phyloP scores from a whole-genome alignment of 1,140 invertebrate genomes.

The Armadillidium nasatum region DNA sequence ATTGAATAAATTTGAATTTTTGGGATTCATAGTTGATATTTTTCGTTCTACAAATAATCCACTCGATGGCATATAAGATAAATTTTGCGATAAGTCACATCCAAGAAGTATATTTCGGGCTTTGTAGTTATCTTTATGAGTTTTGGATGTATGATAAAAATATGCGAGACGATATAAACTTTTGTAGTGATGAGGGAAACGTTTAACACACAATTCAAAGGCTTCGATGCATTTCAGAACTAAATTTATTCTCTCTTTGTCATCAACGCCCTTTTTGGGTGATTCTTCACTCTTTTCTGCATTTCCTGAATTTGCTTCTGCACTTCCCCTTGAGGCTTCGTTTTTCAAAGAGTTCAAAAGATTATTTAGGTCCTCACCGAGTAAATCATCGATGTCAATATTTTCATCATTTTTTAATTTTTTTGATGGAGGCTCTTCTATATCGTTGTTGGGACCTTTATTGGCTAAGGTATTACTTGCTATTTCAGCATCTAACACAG shows the following conservation, averaged over 20 bases:
- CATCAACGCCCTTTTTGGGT: slow-evolving; percentile 19
- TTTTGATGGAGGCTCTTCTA: slow-evolving; percentile 20
- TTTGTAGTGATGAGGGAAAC: slow-evolving; percentile 90
- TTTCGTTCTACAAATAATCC: slow-evolving; percentile 82
- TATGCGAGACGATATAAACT: slow-evolving; percentile 80
- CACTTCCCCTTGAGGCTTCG: slow-evolving; percentile 25
- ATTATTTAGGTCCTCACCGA: slow-evolving; percentile 47
- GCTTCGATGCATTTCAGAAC: slow-evolving; percentile 63
- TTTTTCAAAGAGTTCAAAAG: slow-evolving; percentile 34
- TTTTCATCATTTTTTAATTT: not conserved
- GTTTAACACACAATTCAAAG: slow-evolving; percentile 72
- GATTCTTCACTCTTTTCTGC: slow-evolving; percentile 35
- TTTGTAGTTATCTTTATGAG: slow-evolving; percentile 61
- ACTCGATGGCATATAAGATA: slow-evolving; percentile 42
- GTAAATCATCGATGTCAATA: too few species aligned
- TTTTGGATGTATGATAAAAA: slow-evolving; percentile 71
- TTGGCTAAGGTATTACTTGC: not conserved
- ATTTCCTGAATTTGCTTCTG: slow-evolving; percentile 42
- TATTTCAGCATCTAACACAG: slow-evolving; percentile 1
- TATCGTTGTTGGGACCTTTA: slow-evolving; percentile 9
- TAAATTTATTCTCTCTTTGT: slow-evolving; percentile 48
- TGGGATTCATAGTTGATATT: slow-evolving; percentile 47
- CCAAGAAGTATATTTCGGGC: slow-evolving; percentile 67
- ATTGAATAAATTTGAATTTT: slow-evolving; percentile 77
- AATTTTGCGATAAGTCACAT: slow-evolving; percentile 49